phyloP scores from a whole-genome alignment of 2,113 vertebrate species.

The Hemiprocne comata region DNA sequence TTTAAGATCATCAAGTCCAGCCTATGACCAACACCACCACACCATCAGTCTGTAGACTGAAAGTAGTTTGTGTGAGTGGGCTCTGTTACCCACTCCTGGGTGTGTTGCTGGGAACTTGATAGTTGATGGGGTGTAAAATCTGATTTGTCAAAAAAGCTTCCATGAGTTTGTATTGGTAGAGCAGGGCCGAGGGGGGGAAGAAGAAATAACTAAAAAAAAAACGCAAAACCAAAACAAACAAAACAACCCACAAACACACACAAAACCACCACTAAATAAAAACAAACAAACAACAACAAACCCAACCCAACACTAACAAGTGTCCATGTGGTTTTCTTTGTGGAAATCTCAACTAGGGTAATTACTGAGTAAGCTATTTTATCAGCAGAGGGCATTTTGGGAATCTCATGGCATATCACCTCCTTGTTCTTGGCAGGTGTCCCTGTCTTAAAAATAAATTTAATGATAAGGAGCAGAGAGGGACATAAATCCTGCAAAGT shows the following conservation, averaged over 20 bases:
- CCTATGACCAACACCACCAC: no score
- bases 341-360: neutral
- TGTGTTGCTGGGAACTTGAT: neutral
- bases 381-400: neutral
- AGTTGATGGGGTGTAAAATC: neutral
- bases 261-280: neutral
- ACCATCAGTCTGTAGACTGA: neutral
- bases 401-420: neutral
- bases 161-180: neutral
- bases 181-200: accelerated
- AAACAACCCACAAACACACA: neutral
- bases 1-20: no score
- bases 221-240: no score
- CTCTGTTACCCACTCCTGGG: neutral
- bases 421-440: neutral
- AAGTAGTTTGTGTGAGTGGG: neutral
- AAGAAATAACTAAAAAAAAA: neutral
- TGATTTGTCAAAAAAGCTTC: neutral
- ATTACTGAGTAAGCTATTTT: neutral
- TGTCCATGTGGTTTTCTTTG: neutral
- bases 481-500: neutral
- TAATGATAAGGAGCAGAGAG: neutral
- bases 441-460: constrained; percentile 3
- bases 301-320: neutral
- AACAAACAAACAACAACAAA: no score